Evolutionary conservation across 2,797 vertebrate species (phyloP), one percentile per base, ranked within the genome.

Genomic region (Enteromius thamalakanensis): DNA sequence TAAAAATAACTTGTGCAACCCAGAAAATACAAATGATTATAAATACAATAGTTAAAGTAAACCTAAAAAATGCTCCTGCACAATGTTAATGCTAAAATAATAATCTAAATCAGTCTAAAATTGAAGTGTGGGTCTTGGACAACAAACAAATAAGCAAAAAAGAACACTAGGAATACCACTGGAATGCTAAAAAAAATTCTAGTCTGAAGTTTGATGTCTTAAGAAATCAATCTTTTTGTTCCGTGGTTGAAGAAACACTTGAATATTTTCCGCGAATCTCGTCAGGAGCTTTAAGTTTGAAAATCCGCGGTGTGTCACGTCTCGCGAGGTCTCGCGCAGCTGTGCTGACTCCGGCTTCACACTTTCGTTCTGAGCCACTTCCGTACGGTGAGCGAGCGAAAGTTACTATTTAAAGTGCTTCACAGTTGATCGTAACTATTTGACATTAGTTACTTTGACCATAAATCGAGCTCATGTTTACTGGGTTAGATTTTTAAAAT

Each of bases 281-380:
- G 23, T 15, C 15, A 45, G 29, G 70, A 74, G 14, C 80, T 81
- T 81, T 81, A 23, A 49, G 21, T 37, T 74, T 81, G 80, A 81
- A 81, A 81, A 23, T 0, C 11, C 47, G 0, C 29, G 0, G 23
- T 47, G 29, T 47, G 15, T 45, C 3, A 9, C 0, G 1, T 11
- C 3, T 60, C 10, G 4, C 3, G 37, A 7, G 34, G 34, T 37
- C 34, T 37, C 34, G 34, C 34, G 34, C 34, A 3, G n/a, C 3
- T 9, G 5, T 21, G 12, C 3, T 34, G 58, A 12, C 26, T 65
- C 70, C 37, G 69, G 29, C 80, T 81, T 81, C 80, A 74, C 79
- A 1, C 23, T 17, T 1, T n/a, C n/a, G 1, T 1, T 8, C 4
- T 3, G 12, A 62, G 2, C 21, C 1, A 14, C 19, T 62, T 53